Base-by-base conservation (phyloP, 2,113 vertebrate species). In the Urocynchramus pylzowi region DNA sequence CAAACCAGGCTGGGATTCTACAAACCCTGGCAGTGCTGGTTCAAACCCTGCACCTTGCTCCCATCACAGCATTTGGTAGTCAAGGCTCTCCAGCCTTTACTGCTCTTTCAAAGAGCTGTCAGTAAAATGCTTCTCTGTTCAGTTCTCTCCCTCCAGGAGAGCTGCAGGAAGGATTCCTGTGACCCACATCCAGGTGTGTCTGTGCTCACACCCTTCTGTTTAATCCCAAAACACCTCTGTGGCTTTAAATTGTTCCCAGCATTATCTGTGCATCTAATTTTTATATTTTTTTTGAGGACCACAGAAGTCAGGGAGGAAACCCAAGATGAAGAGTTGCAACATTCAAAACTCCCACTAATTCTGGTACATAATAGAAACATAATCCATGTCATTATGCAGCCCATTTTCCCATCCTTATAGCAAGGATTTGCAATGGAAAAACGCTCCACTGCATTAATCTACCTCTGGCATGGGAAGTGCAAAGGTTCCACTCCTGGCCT, bases 41-140 rank as follows among this genome's bases (percentile, higher is more conserved):
- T 39, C 82, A 11, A 24, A 5, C 26, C 8, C 35, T 2, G 7
- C 1, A 2, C 24, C 0, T 6, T 8, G 21, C 23, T 68, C 63
- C 44, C 28, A 45, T 4, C 11, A 1, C 1, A 44, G 26, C 37
- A 2, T 3, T 7, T 19, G 24, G 13, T 0, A 13, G 11, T 3
- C 49, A 5, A 1, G 52, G 39, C 33, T 73, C 78, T 42, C 30
- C 37, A 18, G 30, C 61, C n/a, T n/a, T n/a, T n/a, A n/a, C 4
- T 52, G 49, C 2, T 3, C 4, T 5, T 13, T 10, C 31, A 52
- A 47, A 14, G 20, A 6, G 16, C 30, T 24, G 24, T 24, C 44
- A 21, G 12, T 26, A 14, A 89, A 79, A 42, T 11, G 1, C 13
- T 19, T 9, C 1, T 5, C 24, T 4, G 39, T 6, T 41, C 61